These are phyloP conservation scores for Marcusenius ussheri DNA, from an alignment of 2,113 vertebrate species.

Conservation along the genomic window DNA sequence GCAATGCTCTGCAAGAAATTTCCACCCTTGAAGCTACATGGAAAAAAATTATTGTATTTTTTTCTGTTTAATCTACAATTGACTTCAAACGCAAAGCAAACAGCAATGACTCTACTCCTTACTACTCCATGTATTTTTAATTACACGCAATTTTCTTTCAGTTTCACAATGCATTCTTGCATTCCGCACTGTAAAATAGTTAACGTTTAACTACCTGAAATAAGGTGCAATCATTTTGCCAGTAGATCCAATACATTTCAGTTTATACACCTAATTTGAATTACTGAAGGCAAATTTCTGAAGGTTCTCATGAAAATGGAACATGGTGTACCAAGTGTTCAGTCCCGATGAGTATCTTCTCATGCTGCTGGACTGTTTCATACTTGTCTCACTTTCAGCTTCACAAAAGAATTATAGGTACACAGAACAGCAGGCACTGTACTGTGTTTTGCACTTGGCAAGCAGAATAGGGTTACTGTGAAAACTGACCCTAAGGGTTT, in stretches of 20 bases:
- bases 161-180: slow-evolving; percentile 14
- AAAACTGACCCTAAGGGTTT: neutral
- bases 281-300: neutral
- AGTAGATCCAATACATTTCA: neutral
- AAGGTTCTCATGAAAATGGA: neutral
- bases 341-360: neutral
- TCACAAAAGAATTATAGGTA: neutral
- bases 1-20: neutral
- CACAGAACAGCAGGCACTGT: neutral
- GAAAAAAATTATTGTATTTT: neutral
- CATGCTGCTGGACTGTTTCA: neutral
- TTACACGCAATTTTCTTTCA: slow-evolving; percentile 16
- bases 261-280: slow-evolving; percentile 1
- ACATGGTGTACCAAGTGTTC: neutral
- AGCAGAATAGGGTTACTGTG: neutral
- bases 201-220: slow-evolving; percentile 5
- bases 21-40: neutral
- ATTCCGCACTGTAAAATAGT: slow-evolving; percentile 9
- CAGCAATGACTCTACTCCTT: neutral
- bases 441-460: neutral
- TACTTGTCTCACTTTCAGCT: neutral
- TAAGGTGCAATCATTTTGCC: slow-evolving; percentile 8
- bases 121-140: slow-evolving; percentile 1
- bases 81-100: slow-evolving; percentile 17
- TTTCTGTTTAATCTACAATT: slow-evolving; percentile 7